A percentile compares a stretch with the other conserved stretches of the same genome.
Conservation (phyloP, 2,888 invertebrate genomes). For the Ophion slaviceki region DNA sequence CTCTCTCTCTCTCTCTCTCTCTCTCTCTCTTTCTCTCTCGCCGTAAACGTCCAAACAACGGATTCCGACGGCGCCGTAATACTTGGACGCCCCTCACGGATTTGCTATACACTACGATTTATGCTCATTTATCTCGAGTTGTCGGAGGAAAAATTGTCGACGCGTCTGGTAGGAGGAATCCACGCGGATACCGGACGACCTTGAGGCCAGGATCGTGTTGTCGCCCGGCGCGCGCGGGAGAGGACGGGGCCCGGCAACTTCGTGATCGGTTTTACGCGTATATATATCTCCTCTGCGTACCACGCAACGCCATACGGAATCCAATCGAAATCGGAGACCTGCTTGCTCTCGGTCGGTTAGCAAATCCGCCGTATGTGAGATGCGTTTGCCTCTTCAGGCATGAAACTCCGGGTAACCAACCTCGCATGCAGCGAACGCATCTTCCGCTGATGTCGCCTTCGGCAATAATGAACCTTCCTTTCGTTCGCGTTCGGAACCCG, state of each 20-base stretch:
- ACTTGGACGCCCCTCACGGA: too few species aligned
- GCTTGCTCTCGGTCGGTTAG: slow-evolving; percentile 47
- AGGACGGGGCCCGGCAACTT: slow-evolving; percentile 21
- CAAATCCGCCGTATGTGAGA: slow-evolving; percentile 22
- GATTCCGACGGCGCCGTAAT: slow-evolving; percentile 7
- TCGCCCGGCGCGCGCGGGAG: slow-evolving; percentile 52
- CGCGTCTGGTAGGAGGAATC: slow-evolving; percentile 63
- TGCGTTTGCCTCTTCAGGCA: slow-evolving; percentile 30
- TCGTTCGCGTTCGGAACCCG: too few species aligned
- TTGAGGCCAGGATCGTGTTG: slow-evolving; percentile 76
- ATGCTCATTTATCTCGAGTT: slow-evolving; percentile 47
- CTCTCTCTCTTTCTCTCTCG: too few species aligned
- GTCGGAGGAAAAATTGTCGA: slow-evolving; percentile 71
- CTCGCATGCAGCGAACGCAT: background rate
- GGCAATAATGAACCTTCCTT: too few species aligned
- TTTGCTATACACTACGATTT: slow-evolving; percentile 22
- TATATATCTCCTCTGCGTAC: slow-evolving; percentile 54
- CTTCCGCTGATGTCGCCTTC: background rate
- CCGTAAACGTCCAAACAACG: slow-evolving; percentile 13
- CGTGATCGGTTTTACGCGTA: slow-evolving; percentile 44
- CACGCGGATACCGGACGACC: slow-evolving; percentile 72
- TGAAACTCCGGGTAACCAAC: slow-evolving; percentile 27
- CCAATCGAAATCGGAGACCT: slow-evolving; percentile 63
- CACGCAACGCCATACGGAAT: slow-evolving; percentile 51
- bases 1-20: too few species aligned